Base-by-base conservation (phyloP, 1,140 invertebrate genomes). In the Anagrus nilaparvatae region DNA sequence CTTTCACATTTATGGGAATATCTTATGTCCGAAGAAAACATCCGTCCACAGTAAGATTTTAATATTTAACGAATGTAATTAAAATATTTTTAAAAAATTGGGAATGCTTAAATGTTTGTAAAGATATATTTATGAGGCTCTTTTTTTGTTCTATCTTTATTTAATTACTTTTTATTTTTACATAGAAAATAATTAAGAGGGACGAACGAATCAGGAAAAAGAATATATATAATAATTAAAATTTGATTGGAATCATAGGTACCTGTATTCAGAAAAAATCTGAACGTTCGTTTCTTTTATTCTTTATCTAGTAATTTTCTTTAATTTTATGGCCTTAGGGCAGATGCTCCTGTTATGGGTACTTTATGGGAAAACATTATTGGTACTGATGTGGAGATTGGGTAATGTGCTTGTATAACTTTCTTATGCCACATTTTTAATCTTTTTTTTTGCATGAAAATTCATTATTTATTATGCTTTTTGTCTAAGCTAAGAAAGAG, bases 291-390 rank as follows among this genome's bases (percentile, higher is more conserved):
- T 37, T 44, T 51, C 33, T 41, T 37, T 39, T 35, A 27, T 43
- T 14, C 35, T 39, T 24, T 46, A 44, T 36, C 14, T 24, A 25
- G 47, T 35, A 43, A 48, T 32, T 49, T 37, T 51, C 14, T 48
- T 56, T 50, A 46, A 46, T 55, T 46, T 61, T 55, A 40, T 65
- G 55, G 51, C n/a, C 47, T 66, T 63, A 92, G 91, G 92, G 91
- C 90, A 54, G 92, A 97, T 78, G 92, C 92, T 58, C 90, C 92
- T 51, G 82, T 96, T 54, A 83, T 95, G 81, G 89, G 82, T 54
- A 87, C 94, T 72, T 67, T 89, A 49, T 95, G 90, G 91, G 93
- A 97, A 76, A 82, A 79, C 70, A 72, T 80, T 60, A 76, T 95
- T 58, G 79, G 76, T 67, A 79, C 78, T 55, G 89, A 93, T 65